Conservation (phyloP, 2,888 invertebrate species). For the Phlogophora meticulosa region DNA sequence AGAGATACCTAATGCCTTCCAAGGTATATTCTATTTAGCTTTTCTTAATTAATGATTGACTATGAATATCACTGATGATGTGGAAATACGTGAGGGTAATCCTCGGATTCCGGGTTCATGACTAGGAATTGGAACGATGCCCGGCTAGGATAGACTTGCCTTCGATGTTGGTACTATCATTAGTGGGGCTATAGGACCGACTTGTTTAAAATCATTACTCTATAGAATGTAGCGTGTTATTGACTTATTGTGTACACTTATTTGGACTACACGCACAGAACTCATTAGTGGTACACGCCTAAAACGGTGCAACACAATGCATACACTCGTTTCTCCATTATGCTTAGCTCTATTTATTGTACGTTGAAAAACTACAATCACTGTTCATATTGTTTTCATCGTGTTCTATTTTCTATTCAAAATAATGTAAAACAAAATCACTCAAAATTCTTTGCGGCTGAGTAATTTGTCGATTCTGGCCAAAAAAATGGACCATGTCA, state of each 20-base stretch:
- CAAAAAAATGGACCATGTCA: conserved; percentile 1
- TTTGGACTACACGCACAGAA: conserved; percentile 11
- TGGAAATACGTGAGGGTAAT: neutral
- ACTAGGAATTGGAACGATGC: conserved; percentile 3
- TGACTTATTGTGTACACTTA: conserved; percentile 38
- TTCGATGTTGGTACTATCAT: neutral
- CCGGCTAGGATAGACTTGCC: neutral
- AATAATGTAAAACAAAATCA: conserved; percentile 17
- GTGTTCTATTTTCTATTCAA: conserved; percentile 31
- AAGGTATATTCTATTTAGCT: neutral
- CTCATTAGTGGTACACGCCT: conserved; percentile 20
- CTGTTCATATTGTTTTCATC: conserved; percentile 12
- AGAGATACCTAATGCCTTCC: neutral
- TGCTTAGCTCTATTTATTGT: conserved; percentile 8
- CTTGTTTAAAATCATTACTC: conserved; percentile 5
- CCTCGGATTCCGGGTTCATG: neutral
- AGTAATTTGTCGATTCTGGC: neutral
- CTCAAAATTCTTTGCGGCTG: conserved; percentile 4
- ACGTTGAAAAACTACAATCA: conserved; percentile 4
- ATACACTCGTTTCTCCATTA: conserved; percentile 16
- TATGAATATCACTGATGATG: neutral
- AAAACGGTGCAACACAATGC: conserved; percentile 27
- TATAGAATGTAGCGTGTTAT: conserved; percentile 20
- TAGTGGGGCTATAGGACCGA: neutral
- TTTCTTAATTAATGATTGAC: neutral